Percentiles rank a stretch among this genome's conserved stretches.
These are phyloP conservation scores for Danio albolineatus DNA, from an alignment of 2,797 vertebrate genomes.

Conservation along the genomic window DNA sequence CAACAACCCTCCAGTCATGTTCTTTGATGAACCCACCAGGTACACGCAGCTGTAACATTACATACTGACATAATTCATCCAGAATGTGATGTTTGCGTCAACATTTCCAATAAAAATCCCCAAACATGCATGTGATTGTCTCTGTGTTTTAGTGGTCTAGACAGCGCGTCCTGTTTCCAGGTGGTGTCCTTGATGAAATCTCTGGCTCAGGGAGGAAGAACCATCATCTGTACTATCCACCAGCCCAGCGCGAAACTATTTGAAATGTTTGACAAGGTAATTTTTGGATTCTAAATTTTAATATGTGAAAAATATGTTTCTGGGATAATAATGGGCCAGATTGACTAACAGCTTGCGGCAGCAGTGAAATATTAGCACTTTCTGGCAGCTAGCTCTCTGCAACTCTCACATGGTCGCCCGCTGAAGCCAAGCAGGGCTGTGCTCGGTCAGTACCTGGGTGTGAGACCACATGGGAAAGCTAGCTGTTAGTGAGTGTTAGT, in stretches of 20 bases:
- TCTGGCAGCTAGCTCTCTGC: too few relatives aligned
- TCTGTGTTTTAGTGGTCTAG: conserved; percentile 85
- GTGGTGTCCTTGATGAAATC: conserved; percentile 97
- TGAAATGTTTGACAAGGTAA: conserved; percentile 98
- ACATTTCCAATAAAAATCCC: background rate
- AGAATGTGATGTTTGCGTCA: background rate
- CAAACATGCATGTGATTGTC: background rate
- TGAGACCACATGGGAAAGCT: too few relatives aligned
- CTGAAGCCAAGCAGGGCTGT: too few relatives aligned
- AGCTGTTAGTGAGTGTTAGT: too few relatives aligned
- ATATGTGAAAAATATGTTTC: conserved; percentile 11
- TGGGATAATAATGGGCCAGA: background rate
- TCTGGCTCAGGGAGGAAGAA: conserved; percentile 93
- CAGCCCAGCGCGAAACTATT: conserved; percentile 99
- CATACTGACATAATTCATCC: background rate
- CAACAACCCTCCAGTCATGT: conserved; percentile 99
- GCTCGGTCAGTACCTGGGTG: too few relatives aligned
- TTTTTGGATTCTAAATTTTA: background rate
- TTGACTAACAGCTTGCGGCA: too few relatives aligned
- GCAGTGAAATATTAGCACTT: too few relatives aligned
- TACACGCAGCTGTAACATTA: conserved; percentile 59
- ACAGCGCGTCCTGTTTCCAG: conserved; percentile 97
- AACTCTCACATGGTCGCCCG: too few relatives aligned
- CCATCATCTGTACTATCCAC: conserved; percentile 99
- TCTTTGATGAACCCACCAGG: conserved; percentile 99